A percentile compares a stretch with the other conserved stretches of the same genome.
Evolutionary conservation across 2,113 vertebrate genomes (phyloP).

Genomic region (Alligator sinensis): DNA sequence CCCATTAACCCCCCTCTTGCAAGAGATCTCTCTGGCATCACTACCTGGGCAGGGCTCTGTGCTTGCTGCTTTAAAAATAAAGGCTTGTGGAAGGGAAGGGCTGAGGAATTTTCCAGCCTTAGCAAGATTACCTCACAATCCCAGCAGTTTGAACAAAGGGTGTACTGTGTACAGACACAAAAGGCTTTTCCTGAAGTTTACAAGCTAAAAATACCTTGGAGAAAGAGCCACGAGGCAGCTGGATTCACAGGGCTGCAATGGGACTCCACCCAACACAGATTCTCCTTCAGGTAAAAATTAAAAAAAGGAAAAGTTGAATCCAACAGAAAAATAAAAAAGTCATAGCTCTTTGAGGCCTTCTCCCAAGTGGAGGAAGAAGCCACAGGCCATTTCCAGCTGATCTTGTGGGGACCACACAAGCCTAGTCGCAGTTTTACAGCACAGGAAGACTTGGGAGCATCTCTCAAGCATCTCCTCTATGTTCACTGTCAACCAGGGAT

Average conservation of each 20-base stretch:
- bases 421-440: rapidly evolving
- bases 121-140: rapidly evolving
- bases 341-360: background rate
- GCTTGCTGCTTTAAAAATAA: rapidly evolving
- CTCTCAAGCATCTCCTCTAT: background rate
- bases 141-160: conserved; percentile 59
- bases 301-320: background rate
- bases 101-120: background rate
- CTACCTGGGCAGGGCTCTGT: background rate
- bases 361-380: background rate
- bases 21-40: background rate
- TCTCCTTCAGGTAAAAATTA: background rate
- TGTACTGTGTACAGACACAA: background rate
- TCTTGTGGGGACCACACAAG: background rate
- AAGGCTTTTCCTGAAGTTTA: conserved; percentile 58
- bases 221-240: conserved; percentile 36
- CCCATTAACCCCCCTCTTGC: background rate
- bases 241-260: background rate
- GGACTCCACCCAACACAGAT: conserved; percentile 31
- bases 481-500: background rate
- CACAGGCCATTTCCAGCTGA: background rate
- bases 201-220: conserved; percentile 63
- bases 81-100: background rate
- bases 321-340: background rate
- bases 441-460: background rate